Conservation (phyloP, 2,797 vertebrate genomes). For the Megalops cyprinoides region DNA sequence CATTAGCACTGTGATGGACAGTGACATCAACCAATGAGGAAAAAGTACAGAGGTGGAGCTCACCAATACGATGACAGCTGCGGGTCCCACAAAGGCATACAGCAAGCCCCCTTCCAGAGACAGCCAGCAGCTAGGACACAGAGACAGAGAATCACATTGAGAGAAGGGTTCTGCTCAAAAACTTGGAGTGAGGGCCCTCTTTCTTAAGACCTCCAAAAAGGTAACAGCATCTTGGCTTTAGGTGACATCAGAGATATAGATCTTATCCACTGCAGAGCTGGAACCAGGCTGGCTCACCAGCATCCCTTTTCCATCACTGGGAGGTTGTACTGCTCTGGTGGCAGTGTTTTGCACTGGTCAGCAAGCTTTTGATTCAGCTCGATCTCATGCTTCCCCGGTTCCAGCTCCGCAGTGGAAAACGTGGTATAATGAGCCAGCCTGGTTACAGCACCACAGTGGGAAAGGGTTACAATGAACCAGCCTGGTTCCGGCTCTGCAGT, state of each 20-base stretch:
- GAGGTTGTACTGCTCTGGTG: background rate
- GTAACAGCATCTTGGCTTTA: background rate
- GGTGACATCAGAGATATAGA: background rate
- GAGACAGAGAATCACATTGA: background rate
- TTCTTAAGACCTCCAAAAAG: slow-evolving; percentile 2
- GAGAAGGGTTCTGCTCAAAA: slow-evolving; percentile 19
- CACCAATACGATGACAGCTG: slow-evolving; percentile 97
- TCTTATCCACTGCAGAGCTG: background rate
- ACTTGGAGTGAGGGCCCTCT: background rate
- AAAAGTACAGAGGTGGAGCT: slow-evolving; percentile 51
- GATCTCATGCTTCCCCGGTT: too few relatives aligned
- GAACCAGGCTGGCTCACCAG: background rate
- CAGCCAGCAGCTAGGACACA: slow-evolving; percentile 89
- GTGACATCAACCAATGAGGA: slow-evolving; percentile 5
- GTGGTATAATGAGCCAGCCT: too few relatives aligned
- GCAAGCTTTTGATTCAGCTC: too few relatives aligned
- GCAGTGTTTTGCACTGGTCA: too few relatives aligned
- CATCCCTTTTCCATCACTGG: background rate
- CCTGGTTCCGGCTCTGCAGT: too few relatives aligned
- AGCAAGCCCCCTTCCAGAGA: slow-evolving; percentile 94
- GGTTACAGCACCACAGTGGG: too few relatives aligned
- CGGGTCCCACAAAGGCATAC: slow-evolving; percentile 95
- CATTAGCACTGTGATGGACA: background rate
- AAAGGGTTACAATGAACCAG: too few relatives aligned
- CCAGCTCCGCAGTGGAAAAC: too few relatives aligned